phyloP scores from a whole-genome alignment of 1,140 invertebrate genomes.

The Condylostylus longicornis region DNA sequence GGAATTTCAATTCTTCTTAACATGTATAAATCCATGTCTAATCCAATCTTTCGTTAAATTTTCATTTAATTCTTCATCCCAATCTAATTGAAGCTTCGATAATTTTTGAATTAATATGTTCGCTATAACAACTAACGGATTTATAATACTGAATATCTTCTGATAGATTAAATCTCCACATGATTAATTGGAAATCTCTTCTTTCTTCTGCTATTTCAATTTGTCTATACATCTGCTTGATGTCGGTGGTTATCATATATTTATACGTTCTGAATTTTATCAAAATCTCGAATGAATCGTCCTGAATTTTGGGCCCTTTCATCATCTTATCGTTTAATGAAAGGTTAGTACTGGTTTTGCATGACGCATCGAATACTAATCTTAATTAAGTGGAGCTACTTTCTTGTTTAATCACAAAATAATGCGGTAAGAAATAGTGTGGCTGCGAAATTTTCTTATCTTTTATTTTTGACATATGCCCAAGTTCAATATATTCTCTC shows the following conservation, averaged over 20 bases:
- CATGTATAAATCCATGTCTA: too few species aligned
- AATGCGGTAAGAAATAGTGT: conserved; percentile 12
- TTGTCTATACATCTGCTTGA: conserved; percentile 33
- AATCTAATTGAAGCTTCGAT: too few species aligned
- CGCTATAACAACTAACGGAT: too few species aligned
- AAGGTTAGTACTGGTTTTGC: conserved; percentile 13
- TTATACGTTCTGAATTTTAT: conserved; percentile 27
- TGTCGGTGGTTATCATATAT: conserved; percentile 24
- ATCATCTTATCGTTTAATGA: conserved; percentile 27
- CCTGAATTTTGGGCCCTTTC: conserved; percentile 26
- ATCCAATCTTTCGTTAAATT: too few species aligned
- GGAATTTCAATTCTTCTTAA: too few species aligned
- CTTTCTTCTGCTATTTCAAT: conserved; percentile 22
- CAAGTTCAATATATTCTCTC: conserved; percentile 15
- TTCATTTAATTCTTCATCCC: too few species aligned
- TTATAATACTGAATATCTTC: conserved; percentile 10
- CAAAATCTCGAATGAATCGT: conserved; percentile 28
- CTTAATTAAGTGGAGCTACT: conserved; percentile 15
- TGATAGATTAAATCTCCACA: conserved; percentile 24
- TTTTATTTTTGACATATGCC: conserved; percentile 14
- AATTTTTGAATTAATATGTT: too few species aligned
- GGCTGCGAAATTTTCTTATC: conserved; percentile 1
- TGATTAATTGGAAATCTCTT: conserved; percentile 28
- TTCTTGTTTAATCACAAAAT: conserved; percentile 12
- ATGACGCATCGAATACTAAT: conserved; percentile 21